Conservation (phyloP, 1,140 invertebrate species). For the Ostrea denselamellosa region DNA sequence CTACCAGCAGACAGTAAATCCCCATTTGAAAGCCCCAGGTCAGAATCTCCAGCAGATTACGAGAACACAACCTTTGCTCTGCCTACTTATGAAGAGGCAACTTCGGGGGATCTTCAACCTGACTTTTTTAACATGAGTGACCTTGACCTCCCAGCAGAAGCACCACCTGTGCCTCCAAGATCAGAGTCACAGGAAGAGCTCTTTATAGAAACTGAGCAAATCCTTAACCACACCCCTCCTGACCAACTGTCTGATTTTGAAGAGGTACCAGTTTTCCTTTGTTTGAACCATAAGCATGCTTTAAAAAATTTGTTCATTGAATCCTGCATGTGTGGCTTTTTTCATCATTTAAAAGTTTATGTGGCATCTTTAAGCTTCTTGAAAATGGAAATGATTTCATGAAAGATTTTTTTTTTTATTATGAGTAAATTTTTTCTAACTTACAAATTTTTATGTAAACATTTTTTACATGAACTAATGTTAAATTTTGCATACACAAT, state of each 20-base stretch:
- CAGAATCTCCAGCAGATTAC: slow-evolving; percentile 58
- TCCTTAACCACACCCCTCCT: slow-evolving; percentile 39
- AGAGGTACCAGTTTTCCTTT: slow-evolving; percentile 57
- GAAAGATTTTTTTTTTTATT: no score
- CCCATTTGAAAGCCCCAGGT: slow-evolving; percentile 43
- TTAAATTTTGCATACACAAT: background rate
- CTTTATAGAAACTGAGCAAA: slow-evolving; percentile 18
- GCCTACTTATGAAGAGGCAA: slow-evolving; percentile 61
- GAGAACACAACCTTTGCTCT: slow-evolving; percentile 59
- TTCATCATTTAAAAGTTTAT: background rate
- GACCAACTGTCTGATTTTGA: slow-evolving; percentile 50
- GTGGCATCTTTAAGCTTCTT: background rate
- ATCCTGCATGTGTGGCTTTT: background rate
- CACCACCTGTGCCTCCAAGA: slow-evolving; percentile 63
- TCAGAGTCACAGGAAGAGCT: slow-evolving; percentile 56
- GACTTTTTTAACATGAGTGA: slow-evolving; percentile 65
- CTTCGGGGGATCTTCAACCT: slow-evolving; percentile 52
- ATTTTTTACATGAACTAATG: no score
- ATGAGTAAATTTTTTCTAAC: no score
- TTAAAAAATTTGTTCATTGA: background rate
- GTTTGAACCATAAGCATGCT: background rate
- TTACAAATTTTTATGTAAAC: no score
- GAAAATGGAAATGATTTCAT: no score
- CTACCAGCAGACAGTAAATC: slow-evolving; percentile 40
- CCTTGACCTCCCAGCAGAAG: slow-evolving; percentile 52